A percentile compares a stretch with the other conserved stretches of the same genome.
Conservation (phyloP, 1,140 invertebrate genomes). For the Cydia pomonella region DNA sequence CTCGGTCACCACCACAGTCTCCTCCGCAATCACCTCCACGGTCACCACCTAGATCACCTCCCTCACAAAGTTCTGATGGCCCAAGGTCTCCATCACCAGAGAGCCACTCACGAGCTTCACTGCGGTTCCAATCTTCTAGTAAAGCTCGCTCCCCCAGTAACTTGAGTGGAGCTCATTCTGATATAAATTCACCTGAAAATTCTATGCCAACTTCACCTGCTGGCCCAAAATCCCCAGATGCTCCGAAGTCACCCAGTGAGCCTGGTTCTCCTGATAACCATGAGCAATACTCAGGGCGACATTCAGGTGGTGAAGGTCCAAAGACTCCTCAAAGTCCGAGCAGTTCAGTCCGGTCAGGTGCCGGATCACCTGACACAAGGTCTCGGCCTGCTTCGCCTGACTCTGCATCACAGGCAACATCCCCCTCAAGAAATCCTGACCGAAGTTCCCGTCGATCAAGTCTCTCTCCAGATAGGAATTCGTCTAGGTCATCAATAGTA, state of each 20-base stretch:
- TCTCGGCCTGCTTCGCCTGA: constrained; percentile 26
- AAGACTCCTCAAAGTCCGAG: constrained; percentile 62
- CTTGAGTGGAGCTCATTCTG: constrained; percentile 67
- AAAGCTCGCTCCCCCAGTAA: constrained; percentile 62
- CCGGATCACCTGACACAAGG: constrained; percentile 42
- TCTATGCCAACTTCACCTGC: constrained; percentile 61
- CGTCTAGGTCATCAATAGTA: constrained; percentile 36
- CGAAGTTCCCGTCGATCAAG: constrained; percentile 58
- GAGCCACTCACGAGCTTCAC: constrained; percentile 33
- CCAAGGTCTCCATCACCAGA: constrained; percentile 45
- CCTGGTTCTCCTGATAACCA: constrained; percentile 58
- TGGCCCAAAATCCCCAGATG: constrained; percentile 64
- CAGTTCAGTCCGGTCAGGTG: constrained; percentile 58
- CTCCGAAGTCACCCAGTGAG: constrained; percentile 67
- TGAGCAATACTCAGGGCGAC: constrained; percentile 48
- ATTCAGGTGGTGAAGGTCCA: constrained; percentile 50
- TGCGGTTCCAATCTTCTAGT: constrained; percentile 43
- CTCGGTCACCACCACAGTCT: constrained; percentile 34
- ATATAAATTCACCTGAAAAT: constrained; percentile 75
- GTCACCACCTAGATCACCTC: constrained; percentile 36
- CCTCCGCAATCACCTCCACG: constrained; percentile 48
- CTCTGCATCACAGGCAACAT: constrained; percentile 25
- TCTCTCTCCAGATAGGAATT: constrained; percentile 63
- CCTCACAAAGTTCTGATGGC: constrained; percentile 49
- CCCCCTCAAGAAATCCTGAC: constrained; percentile 39